Evolutionary conservation across 2,113 vertebrate species (phyloP).

Genomic region (Ictidomys tridecemlineatus): DNA sequence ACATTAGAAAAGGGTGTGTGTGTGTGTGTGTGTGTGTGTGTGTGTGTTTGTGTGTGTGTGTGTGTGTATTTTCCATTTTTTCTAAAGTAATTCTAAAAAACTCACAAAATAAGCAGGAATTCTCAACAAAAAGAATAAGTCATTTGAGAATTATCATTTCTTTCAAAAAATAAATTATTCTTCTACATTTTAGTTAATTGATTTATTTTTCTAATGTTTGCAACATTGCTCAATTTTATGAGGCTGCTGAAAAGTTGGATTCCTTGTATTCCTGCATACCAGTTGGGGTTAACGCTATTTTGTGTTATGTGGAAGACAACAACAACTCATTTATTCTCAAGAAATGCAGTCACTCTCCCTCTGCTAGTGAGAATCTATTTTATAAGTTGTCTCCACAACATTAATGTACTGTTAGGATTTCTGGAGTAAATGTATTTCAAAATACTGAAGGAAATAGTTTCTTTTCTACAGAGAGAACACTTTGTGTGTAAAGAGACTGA

Average conservation of each 20-base stretch:
- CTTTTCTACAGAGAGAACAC: background rate
- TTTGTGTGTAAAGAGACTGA: constrained; percentile 62
- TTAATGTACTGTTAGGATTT: constrained; percentile 49
- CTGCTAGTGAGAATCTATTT: constrained; percentile 34
- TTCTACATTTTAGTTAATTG: background rate
- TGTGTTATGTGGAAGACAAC: background rate
- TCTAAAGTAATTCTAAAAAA: background rate
- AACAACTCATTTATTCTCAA: constrained; percentile 11
- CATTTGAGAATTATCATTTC: background rate
- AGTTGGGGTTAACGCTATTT: background rate
- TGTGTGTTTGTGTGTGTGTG: too few species aligned
- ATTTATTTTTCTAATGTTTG: background rate
- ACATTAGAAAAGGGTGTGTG: background rate
- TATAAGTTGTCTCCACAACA: constrained; percentile 14
- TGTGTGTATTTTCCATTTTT: background rate
- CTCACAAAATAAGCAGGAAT: background rate
- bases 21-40: background rate
- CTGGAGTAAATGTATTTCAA: constrained; percentile 56
- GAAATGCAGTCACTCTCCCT: background rate
- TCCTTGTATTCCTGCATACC: background rate
- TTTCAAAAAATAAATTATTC: constrained; percentile 33
- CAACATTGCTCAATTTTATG: background rate
- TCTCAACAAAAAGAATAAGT: background rate
- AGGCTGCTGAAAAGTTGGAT: background rate
- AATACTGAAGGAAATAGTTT: constrained; percentile 49